Evolutionary conservation across 2,113 vertebrate genomes (phyloP), one percentile per base, ranked within the genome.

Genomic region (Oceanodroma tethys): DNA sequence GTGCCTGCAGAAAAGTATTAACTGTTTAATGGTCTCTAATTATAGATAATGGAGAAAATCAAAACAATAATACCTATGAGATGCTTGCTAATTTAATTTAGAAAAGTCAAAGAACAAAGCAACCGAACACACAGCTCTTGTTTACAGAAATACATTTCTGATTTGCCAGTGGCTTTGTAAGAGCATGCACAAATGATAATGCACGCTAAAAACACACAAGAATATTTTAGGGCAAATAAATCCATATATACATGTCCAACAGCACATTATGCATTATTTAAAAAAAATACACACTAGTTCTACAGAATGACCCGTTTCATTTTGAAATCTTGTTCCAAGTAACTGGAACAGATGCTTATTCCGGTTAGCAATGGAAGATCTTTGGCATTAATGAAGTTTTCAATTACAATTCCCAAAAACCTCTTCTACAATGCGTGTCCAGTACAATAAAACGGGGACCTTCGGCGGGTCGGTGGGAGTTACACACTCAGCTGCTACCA

Each of bases 401-500:
- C 25, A 80, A 12, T n/a, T 13, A 22, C 47, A 83, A 12, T 13
- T 62, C 63, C 47, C 8, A 13, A 60, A 62, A 56, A 9, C 1
- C 12, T 66, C 62, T 81, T 10, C 5, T 6, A 53, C 43, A 32
- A 3, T 0, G 7, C 12, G 23, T 1, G 8, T 2, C 25, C 67
- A 45, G 50, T 10, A 22, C 19, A 25, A 42, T 2, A 29, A 34
- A 86, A 11, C 14, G 21, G 47, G 47, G 70, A 59, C 52, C 56
- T 71, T 10, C 30, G 29, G 17, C 1, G 7, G 53, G 45, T 9
- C 10, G 25, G n/a, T 34, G 47, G 75, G 16, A 82, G 29, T 21
- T 27, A 27, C 23, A 58, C 34, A 14, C 38, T 62, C 67, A 56
- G 81, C 63, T 62, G 59, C 27, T 43, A 38, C 76, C 66, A 65